These are phyloP conservation scores for Xerus inauris DNA, from an alignment of 2,113 vertebrate species.

Conservation along the genomic window DNA sequence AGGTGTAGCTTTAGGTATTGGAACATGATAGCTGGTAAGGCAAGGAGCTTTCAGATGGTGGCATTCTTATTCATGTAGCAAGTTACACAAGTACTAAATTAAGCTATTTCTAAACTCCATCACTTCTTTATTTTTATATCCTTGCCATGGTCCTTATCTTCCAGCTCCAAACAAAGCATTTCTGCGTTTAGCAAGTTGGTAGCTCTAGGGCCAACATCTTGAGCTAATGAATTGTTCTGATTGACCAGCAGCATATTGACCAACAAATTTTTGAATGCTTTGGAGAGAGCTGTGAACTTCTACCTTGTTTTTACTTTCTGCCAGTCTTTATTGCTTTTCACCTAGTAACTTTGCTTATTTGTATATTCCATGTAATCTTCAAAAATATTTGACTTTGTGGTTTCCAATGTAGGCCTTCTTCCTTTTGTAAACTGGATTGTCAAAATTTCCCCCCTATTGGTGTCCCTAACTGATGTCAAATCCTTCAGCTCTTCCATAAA, in stretches of 20 bases:
- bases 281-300: not conserved
- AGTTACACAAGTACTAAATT: not conserved
- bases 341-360: not conserved
- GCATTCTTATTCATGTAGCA: not conserved
- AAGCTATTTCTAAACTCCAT: conserved; percentile 21
- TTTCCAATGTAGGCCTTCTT: conserved; percentile 13
- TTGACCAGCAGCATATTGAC: not conserved
- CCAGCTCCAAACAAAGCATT: conserved; percentile 35
- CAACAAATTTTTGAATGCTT: no score
- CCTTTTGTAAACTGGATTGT: not conserved
- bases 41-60: conserved; percentile 7
- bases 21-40: not conserved
- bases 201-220: not conserved
- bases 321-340: not conserved
- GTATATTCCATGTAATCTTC: not conserved
- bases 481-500: not conserved
- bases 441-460: not conserved
- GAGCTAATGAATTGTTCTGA: not conserved
- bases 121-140: not conserved
- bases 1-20: not conserved
- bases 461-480: not conserved
- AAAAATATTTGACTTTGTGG: conserved; percentile 19
- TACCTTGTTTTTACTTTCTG: not conserved
- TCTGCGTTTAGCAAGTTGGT: not conserved
- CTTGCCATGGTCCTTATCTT: conserved; percentile 6